A percentile compares a stretch with the other conserved stretches of the same genome.
phyloP scores from a whole-genome alignment of 1,140 invertebrate species.

The Leucophenga varia region DNA sequence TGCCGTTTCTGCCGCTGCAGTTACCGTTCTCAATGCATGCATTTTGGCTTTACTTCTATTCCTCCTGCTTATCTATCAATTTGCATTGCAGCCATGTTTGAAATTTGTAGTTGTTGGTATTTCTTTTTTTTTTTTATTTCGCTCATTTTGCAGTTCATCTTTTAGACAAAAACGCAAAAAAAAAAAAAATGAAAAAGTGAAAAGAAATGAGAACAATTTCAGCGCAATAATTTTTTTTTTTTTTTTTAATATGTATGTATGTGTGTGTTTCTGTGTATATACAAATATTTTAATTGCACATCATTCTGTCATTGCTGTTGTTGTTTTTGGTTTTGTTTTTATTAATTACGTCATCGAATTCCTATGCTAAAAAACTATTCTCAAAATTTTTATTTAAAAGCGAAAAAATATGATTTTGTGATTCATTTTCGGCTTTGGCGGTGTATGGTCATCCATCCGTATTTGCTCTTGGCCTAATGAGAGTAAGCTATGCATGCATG shows the following conservation, averaged over 20 bases:
- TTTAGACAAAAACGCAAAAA: too few relatives aligned
- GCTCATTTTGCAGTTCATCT: slow-evolving; percentile 15
- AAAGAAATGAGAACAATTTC: slow-evolving; percentile 9
- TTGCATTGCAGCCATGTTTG: slow-evolving; percentile 34
- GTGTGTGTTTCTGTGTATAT: too few relatives aligned
- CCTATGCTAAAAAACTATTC: slow-evolving; percentile 29
- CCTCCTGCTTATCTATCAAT: slow-evolving; percentile 1
- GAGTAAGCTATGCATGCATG: too few relatives aligned
- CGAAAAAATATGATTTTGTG: slow-evolving; percentile 22
- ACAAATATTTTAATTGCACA: not conserved
- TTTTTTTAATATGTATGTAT: too few relatives aligned
- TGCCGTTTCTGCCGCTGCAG: too few relatives aligned
- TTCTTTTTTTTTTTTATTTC: slow-evolving; percentile 35
- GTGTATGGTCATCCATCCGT: slow-evolving; percentile 9
- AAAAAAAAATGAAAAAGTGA: slow-evolving; percentile 10
- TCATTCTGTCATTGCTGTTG: slow-evolving; percentile 7
- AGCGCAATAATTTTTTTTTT: slow-evolving; percentile 14
- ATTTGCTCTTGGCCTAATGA: slow-evolving; percentile 39
- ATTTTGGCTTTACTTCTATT: too few relatives aligned
- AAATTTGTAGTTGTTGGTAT: slow-evolving; percentile 25
- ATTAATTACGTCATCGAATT: slow-evolving; percentile 48
- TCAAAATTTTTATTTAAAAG: slow-evolving; percentile 23
- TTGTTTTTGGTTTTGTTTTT: slow-evolving; percentile 21
- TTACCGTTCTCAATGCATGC: too few relatives aligned
- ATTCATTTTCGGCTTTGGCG: slow-evolving; percentile 33